A percentile compares a stretch with the other conserved stretches of the same genome.
Conservation (phyloP, 2,797 vertebrate genomes). For the Schizopygopsis pylzovi region DNA sequence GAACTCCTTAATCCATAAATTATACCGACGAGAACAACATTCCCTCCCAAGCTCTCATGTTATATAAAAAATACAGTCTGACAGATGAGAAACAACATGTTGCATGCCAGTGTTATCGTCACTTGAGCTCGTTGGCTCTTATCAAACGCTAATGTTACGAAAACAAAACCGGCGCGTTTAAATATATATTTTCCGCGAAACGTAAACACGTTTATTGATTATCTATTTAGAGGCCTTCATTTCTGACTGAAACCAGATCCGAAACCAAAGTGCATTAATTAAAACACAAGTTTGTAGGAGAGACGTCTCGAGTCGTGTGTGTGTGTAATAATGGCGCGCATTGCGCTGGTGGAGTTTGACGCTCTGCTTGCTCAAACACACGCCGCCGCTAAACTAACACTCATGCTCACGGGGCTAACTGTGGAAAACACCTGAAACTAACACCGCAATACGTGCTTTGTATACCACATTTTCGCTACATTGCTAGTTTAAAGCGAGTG, state of each 20-base stretch:
- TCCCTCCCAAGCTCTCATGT: background rate
- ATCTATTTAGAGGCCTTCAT: background rate
- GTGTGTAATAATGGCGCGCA: slow-evolving; percentile 44
- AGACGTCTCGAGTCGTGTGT: background rate
- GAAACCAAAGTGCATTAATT: background rate
- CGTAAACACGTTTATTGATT: background rate
- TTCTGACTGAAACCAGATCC: background rate
- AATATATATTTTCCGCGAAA: background rate
- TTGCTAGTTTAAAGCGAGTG: background rate
- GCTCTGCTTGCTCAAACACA: slow-evolving; percentile 15
- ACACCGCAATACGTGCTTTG: background rate
- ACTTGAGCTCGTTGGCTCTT: background rate
- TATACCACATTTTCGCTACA: too few species aligned
- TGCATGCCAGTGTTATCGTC: background rate
- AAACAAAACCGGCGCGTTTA: background rate
- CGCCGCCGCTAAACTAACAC: slow-evolving; percentile 9
- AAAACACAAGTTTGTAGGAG: slow-evolving; percentile 19
- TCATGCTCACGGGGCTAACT: slow-evolving; percentile 11
- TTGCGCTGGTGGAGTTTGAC: slow-evolving; percentile 30
- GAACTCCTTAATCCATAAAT: background rate
- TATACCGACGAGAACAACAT: background rate
- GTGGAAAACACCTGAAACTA: slow-evolving; percentile 19
- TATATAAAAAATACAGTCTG: background rate
- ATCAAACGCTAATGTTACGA: background rate
- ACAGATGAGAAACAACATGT: slow-evolving; percentile 11